A percentile compares a stretch with the other conserved stretches of the same genome.
Evolutionary conservation across 2,888 invertebrate species (phyloP).

Genomic region (Ctenicera cuprea): DNA sequence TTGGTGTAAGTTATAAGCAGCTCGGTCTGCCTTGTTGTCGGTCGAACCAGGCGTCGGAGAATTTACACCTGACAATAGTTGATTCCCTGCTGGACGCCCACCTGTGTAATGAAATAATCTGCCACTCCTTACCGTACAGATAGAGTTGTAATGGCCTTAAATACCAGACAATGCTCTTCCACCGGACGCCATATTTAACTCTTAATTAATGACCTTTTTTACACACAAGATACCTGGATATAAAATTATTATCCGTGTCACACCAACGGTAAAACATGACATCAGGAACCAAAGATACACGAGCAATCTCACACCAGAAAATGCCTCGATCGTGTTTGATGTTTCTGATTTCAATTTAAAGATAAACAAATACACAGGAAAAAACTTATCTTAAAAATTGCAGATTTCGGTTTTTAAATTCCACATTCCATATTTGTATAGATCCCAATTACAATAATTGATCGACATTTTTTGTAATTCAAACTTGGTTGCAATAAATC

Average conservation of each 20-base stretch:
- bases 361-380: constrained; percentile 1
- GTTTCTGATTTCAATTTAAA: constrained; percentile 9
- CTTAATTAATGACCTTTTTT: constrained; percentile 63
- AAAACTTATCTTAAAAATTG: neutral
- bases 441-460: too few species aligned
- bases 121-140: constrained; percentile 70
- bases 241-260: constrained; percentile 27
- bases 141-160: constrained; percentile 71
- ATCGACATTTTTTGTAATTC: too few species aligned
- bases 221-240: constrained; percentile 27
- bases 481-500: too few species aligned
- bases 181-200: constrained; percentile 63
- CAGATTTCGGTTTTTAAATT: constrained; percentile 1
- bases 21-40: constrained; percentile 58
- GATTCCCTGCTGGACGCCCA: constrained; percentile 69
- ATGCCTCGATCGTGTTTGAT: constrained; percentile 16
- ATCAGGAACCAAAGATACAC: constrained; percentile 29
- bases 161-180: constrained; percentile 63
- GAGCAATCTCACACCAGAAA: constrained; percentile 21
- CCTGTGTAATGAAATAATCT: constrained; percentile 71
- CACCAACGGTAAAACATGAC: constrained; percentile 33
- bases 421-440: too few species aligned
- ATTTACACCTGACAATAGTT: constrained; percentile 71
- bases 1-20: constrained; percentile 66
- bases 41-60: constrained; percentile 59